phyloP scores from a whole-genome alignment of 2,113 vertebrate genomes.

The Menidia beryllina region DNA sequence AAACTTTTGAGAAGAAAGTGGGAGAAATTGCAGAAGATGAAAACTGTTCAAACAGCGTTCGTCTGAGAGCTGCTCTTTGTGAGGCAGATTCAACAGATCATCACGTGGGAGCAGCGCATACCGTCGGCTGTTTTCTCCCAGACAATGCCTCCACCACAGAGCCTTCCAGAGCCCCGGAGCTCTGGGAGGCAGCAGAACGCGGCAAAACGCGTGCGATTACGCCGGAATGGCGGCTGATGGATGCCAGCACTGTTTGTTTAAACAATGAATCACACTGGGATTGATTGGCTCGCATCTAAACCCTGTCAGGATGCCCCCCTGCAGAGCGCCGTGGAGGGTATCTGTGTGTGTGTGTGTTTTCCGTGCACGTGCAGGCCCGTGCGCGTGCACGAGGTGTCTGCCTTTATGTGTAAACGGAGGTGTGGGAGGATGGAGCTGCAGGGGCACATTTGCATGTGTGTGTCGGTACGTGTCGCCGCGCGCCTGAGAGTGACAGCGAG shows the following conservation, averaged over 20 bases:
- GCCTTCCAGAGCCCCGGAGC: conserved; percentile 60
- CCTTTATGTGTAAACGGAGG: conserved; percentile 72
- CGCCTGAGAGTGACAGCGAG: conserved; percentile 49
- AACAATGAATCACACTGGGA: conserved; percentile 73
- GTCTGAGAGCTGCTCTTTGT: conserved; percentile 41
- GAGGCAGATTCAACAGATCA: conserved; percentile 60
- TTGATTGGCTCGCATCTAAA: conserved; percentile 76
- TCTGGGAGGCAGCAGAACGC: conserved; percentile 57
- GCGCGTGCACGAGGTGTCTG: conserved; percentile 57
- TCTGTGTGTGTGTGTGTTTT: conserved; percentile 77
- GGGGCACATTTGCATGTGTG: conserved; percentile 72
- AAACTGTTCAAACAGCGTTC: conserved; percentile 43
- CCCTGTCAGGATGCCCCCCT: conserved; percentile 73
- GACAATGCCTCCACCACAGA: conserved; percentile 53
- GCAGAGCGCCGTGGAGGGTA: conserved; percentile 69
- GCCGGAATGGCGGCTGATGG: conserved; percentile 60
- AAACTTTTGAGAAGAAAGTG: conserved; percentile 41
- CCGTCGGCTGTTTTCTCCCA: conserved; percentile 53
- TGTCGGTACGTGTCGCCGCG: conserved; percentile 53
- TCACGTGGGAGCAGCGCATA: conserved; percentile 52
- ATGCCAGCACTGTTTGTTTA: conserved; percentile 72
- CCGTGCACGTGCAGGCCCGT: conserved; percentile 37
- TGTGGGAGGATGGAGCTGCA: conserved; percentile 75
- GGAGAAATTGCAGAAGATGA: conserved; percentile 17
- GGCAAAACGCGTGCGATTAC: conserved; percentile 64